These are phyloP conservation scores for Hipposideros armiger DNA, from an alignment of 2,113 vertebrate species.

Conservation along the genomic window DNA sequence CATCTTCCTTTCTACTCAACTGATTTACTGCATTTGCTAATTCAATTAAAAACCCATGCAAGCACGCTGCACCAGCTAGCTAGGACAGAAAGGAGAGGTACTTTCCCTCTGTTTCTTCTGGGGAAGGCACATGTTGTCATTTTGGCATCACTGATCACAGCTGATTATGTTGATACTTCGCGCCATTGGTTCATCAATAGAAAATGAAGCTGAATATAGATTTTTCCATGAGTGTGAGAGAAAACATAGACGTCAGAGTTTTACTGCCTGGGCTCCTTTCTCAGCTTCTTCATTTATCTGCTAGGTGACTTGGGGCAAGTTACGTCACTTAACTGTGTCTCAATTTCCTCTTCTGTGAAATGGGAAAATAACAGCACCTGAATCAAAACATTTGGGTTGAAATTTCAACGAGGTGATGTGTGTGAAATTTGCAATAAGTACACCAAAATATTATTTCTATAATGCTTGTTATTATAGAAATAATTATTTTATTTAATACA, in stretches of 20 bases:
- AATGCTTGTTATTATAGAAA: neutral
- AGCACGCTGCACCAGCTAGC: neutral
- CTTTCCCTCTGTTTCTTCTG: neutral
- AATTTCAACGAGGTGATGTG: neutral
- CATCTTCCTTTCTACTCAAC: neutral
- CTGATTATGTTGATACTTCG: neutral
- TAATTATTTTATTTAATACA: neutral
- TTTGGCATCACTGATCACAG: neutral
- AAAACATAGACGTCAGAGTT: neutral
- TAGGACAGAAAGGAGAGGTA: neutral
- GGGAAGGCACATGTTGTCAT: neutral
- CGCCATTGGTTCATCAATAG: neutral
- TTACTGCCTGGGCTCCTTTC: neutral
- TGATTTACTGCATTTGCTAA: neutral
- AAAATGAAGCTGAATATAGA: neutral
- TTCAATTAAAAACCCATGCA: neutral
- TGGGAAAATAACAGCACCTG: neutral
- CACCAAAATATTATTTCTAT: conserved; percentile 11
- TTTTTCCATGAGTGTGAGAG: neutral
- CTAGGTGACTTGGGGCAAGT: neutral
- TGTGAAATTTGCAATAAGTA: conserved; percentile 13
- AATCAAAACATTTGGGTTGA: conserved; percentile 30
- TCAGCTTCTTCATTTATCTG: neutral
- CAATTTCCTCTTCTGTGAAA: conserved; percentile 7
- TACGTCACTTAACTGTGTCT: neutral